Evolutionary conservation across 2,797 vertebrate species (phyloP).

Genomic region (Calcarius lapponicus): DNA sequence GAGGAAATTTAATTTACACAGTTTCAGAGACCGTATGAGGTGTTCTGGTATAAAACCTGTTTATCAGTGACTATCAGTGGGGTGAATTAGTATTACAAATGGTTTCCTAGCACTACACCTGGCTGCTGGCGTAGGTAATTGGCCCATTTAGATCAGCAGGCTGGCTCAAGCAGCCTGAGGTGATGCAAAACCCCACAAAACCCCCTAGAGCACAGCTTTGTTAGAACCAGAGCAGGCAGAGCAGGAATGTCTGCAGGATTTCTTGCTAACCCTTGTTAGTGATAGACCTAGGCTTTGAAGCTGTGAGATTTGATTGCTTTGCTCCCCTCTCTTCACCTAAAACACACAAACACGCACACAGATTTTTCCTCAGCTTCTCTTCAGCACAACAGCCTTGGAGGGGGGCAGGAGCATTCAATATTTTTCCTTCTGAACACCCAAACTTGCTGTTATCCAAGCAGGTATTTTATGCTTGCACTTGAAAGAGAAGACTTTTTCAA

Average conservation of each 20-base stretch:
- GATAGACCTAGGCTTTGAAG: not conserved
- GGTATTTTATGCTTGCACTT: not conserved
- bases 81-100: not conserved
- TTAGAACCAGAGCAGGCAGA: not conserved
- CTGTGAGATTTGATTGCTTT: not conserved
- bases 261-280: not conserved
- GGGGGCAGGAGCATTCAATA: too few species aligned
- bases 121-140: not conserved
- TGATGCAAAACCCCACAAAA: not conserved
- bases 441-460: not conserved
- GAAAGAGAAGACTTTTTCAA: not conserved
- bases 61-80: not conserved
- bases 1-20: not conserved
- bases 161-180: not conserved
- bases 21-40: rapidly evolving
- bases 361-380: not conserved
- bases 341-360: not conserved
- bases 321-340: not conserved
- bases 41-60: not conserved
- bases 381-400: not conserved
- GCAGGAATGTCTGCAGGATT: not conserved
- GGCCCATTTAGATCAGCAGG: not conserved
- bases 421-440: not conserved
- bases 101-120: not conserved
- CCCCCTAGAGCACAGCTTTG: not conserved